Base-by-base conservation (phyloP, 1,140 invertebrate species). In the Brachionus koreanus region DNA sequence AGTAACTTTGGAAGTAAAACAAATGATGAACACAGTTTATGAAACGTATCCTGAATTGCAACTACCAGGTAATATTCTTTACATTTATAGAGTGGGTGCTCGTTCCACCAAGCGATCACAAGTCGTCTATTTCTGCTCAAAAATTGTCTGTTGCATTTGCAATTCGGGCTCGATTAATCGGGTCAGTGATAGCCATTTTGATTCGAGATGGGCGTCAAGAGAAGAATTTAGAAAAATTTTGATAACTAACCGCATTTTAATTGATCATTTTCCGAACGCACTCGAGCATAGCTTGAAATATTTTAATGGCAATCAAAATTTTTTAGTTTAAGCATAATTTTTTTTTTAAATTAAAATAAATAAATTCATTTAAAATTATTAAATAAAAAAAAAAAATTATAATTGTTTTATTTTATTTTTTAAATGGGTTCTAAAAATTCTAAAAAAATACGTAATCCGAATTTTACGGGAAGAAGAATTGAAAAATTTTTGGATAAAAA, bases 161-260 rank as follows among this genome's bases (percentile, higher is more conserved):
- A 37, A 61, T 35, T 12, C 9, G 49, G 39, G 39, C 4, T 75
- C 29, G 25, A 52, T 77, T 16, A 61, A 33, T 10, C 75, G 23
- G 39, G 12, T 52, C 2, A 46, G 23, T 29, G 37, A 75, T 23
- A 35, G 52, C 7, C 46, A 57, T 39, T 79, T 42, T 43, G 76
- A 79, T 79, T 79, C 46, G 5, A 57, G 76, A 61, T 79, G 46
- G 46, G 46, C 76, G n/a, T 57, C 49, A 19, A 23, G 61, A 42
- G 76, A 79, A 9, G 76, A 79, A 43, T 79, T 79, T 61, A 79
- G 57, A 16, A 79, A 79, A 79, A 79, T 79, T 25, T 57, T 79
- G 23, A 79, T 79, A 23, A 79, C 76, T n/a, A 79, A 79, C 57
- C 76, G 76, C 6, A 61, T 79, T 13, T 43, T 79, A n/a, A 61